phyloP scores from a whole-genome alignment of 2,113 vertebrate species.

The Leucoraja erinaceus region DNA sequence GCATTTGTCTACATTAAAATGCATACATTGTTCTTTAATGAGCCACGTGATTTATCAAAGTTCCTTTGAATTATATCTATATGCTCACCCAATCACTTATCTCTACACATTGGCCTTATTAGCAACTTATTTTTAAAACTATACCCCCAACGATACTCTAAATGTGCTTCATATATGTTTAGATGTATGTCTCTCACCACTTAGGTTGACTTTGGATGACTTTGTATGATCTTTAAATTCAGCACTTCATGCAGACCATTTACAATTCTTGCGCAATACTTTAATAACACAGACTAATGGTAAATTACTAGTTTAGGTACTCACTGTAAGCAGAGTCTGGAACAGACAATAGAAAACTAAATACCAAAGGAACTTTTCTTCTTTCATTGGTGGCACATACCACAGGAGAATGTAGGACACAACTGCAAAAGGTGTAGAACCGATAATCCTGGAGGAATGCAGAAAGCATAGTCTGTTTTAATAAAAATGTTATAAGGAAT shows the following conservation, averaged over 20 bases:
- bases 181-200: not conserved
- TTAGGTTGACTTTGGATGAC: not conserved
- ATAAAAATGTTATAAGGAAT: too few relatives aligned
- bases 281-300: not conserved
- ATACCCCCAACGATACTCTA: not conserved
- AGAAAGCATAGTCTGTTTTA: not conserved
- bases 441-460: slow-evolving; percentile 70
- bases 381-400: slow-evolving; percentile 78
- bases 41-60: not conserved
- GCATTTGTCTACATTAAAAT: not conserved
- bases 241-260: not conserved
- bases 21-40: not conserved
- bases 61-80: not conserved
- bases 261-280: not conserved
- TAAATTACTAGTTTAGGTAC: slow-evolving; percentile 45
- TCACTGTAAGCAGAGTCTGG: slow-evolving; percentile 86
- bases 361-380: slow-evolving; percentile 76
- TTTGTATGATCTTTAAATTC: not conserved
- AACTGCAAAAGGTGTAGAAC: slow-evolving; percentile 76
- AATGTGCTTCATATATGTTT: not conserved
- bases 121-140: not conserved
- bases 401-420: slow-evolving; percentile 88
- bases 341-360: slow-evolving; percentile 81
- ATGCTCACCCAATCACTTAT: not conserved
- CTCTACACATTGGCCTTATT: not conserved